Evolutionary conservation across 2,113 vertebrate species (phyloP).

Genomic region (Glareola pratincola): DNA sequence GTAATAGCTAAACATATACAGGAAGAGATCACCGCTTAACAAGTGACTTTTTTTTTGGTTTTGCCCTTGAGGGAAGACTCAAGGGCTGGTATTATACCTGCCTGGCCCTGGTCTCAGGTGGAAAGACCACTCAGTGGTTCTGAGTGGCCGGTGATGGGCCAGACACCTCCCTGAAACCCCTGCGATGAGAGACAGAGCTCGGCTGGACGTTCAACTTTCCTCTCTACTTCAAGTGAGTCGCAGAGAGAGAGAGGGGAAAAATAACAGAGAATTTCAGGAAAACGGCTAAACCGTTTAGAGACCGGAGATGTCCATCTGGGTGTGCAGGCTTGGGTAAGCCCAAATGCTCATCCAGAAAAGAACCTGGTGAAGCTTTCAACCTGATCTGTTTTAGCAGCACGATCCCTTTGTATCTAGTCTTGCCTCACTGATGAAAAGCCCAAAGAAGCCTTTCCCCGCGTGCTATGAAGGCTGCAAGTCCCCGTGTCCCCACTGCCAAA

Average conservation of each 20-base stretch:
- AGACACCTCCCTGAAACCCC: background rate
- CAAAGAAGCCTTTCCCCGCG: fast-evolving
- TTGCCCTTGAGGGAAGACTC: background rate
- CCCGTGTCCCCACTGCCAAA: background rate
- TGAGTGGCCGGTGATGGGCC: background rate
- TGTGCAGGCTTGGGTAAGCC: background rate
- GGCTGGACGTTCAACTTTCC: background rate
- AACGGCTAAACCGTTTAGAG: background rate
- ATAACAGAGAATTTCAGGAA: background rate
- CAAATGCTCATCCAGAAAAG: background rate
- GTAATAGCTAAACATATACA: background rate
- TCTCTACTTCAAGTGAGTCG: background rate
- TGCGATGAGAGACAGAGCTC: fast-evolving
- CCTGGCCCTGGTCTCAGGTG: background rate
- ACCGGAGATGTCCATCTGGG: fast-evolving
- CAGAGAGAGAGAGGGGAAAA: background rate
- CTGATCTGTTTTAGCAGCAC: background rate
- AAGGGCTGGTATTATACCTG: background rate
- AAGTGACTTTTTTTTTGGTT: background rate
- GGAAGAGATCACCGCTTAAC: background rate
- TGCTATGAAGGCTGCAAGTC: background rate
- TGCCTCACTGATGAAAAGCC: fast-evolving
- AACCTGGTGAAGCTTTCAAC: background rate
- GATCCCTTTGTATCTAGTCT: fast-evolving
- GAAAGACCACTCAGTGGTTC: background rate